phyloP scores from a whole-genome alignment of 2,113 vertebrate species.

The Ailurus styani region DNA sequence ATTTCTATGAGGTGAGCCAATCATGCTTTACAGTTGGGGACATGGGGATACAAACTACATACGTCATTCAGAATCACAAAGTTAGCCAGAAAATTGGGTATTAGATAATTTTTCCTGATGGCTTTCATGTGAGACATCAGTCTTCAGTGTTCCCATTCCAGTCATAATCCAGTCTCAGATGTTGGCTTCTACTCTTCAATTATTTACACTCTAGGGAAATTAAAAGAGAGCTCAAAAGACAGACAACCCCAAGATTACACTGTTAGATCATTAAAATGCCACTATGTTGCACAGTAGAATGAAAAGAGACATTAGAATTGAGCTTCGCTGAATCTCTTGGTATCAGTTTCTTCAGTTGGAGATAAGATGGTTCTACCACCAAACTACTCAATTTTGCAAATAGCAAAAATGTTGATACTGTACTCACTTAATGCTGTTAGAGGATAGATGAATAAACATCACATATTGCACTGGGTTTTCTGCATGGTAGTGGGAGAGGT shows the following conservation, averaged over 20 bases:
- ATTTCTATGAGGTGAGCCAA: background rate
- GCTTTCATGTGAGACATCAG: background rate
- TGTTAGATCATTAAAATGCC: background rate
- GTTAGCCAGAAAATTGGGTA: background rate
- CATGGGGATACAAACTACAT: background rate
- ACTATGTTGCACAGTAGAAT: background rate
- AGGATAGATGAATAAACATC: background rate
- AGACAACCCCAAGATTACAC: background rate
- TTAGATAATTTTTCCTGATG: background rate
- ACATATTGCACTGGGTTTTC: background rate
- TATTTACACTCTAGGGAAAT: background rate
- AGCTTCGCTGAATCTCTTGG: background rate
- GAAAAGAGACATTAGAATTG: background rate
- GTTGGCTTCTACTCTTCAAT: background rate
- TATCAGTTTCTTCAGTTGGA: background rate
- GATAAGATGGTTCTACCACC: background rate
- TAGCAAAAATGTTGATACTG: background rate
- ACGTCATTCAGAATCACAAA: background rate
- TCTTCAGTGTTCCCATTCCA: background rate
- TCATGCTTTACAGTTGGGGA: background rate
- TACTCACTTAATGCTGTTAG: background rate
- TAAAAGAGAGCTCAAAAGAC: background rate
- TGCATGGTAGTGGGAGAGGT: background rate
- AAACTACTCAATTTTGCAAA: background rate
- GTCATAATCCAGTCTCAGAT: background rate